These are phyloP conservation scores for Xylota segnis DNA, from an alignment of 2,888 invertebrate genomes.

Conservation along the genomic window DNA sequence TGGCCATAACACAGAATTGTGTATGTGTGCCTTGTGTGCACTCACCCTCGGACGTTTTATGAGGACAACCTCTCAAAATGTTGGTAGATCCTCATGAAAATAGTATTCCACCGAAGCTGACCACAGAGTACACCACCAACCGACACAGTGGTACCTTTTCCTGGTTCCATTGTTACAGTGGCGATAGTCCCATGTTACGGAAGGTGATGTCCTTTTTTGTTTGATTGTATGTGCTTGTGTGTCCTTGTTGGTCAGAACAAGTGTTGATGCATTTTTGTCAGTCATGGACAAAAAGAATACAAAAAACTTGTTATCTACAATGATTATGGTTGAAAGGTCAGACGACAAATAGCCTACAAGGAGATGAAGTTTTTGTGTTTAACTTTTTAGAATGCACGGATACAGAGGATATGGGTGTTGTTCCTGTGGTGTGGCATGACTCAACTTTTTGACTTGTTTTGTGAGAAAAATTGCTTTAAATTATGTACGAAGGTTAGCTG, in stretches of 20 bases:
- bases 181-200: slow-evolving; percentile 28
- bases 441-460: too few relatives aligned
- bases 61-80: slow-evolving; percentile 47
- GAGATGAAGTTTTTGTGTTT: slow-evolving; percentile 40
- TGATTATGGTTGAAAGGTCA: slow-evolving; percentile 58
- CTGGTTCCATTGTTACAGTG: slow-evolving; percentile 11
- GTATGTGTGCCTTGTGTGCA: neutral
- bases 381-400: slow-evolving; percentile 31
- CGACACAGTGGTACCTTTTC: slow-evolving; percentile 21
- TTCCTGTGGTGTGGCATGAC: slow-evolving; percentile 13
- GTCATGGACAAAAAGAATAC: slow-evolving; percentile 24
- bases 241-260: slow-evolving; percentile 28
- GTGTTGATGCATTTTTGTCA: slow-evolving; percentile 55
- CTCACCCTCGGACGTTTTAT: slow-evolving; percentile 19
- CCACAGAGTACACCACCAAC: slow-evolving; percentile 41
- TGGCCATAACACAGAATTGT: slow-evolving; percentile 9
- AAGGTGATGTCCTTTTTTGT: slow-evolving; percentile 37
- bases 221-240: slow-evolving; percentile 1
- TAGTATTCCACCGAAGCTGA: slow-evolving; percentile 26
- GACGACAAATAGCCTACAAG: slow-evolving; percentile 41
- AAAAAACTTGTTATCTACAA: slow-evolving; percentile 58
- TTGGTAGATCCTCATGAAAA: slow-evolving; percentile 49
- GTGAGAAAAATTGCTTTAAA: too few relatives aligned
- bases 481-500: too few relatives aligned
- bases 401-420: slow-evolving; percentile 9